Percentiles rank a stretch among this genome's conserved stretches.
Evolutionary conservation across 2,797 vertebrate genomes (phyloP).

Genomic region (Poecilia gillii): DNA sequence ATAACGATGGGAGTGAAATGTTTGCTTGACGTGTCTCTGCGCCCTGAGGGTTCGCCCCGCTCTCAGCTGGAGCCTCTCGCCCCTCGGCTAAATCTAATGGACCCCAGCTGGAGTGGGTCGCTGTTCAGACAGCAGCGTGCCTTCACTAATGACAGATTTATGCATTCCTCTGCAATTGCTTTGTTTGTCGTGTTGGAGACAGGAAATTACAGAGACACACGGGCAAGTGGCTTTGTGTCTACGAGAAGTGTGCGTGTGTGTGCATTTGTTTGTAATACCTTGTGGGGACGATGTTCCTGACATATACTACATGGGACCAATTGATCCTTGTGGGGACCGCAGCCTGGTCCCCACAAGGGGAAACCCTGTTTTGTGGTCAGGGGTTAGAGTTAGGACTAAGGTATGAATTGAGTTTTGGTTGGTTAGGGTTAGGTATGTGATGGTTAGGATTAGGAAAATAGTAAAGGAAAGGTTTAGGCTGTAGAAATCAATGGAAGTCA

Average conservation of each 20-base stretch:
- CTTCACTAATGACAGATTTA: constrained; percentile 59
- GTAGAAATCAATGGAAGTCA: no score
- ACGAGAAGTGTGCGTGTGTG: background rate
- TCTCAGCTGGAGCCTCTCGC: background rate
- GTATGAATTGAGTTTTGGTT: no score
- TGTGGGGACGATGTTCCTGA: no score
- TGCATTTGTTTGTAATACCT: no score
- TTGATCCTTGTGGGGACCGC: no score
- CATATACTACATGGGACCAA: no score
- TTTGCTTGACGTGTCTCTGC: background rate
- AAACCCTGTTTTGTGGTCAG: no score
- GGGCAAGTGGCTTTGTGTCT: background rate
- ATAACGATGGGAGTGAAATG: background rate
- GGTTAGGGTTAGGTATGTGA: no score
- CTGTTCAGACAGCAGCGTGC: constrained; percentile 28
- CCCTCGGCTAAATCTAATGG: constrained; percentile 3
- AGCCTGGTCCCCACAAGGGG: no score
- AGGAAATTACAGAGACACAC: background rate
- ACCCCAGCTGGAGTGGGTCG: constrained; percentile 1
- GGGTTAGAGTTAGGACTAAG: no score
- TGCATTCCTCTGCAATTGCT: constrained; percentile 17
- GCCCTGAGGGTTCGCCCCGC: background rate
- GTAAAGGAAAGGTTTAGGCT: no score
- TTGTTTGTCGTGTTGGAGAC: background rate
- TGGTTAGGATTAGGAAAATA: no score